Percentiles rank a stretch among this genome's conserved stretches.
phyloP scores from a whole-genome alignment of 2,797 vertebrate species.

The Fratercula arctica region DNA sequence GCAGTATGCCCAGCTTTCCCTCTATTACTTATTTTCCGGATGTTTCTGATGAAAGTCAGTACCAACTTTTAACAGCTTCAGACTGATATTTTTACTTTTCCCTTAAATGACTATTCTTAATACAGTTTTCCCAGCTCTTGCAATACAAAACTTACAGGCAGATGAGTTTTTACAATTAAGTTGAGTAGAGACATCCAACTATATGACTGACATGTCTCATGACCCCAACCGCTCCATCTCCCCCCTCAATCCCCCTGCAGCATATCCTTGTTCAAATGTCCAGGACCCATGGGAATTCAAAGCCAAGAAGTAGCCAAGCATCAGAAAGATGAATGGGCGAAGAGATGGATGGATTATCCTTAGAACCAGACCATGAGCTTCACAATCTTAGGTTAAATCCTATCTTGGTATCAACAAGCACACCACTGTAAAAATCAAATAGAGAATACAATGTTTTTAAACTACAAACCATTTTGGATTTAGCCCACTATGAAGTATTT shows the following conservation, averaged over 20 bases:
- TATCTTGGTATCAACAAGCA: not conserved
- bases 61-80: not conserved
- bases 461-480: not conserved
- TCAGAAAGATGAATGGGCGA: not conserved
- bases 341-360: not conserved
- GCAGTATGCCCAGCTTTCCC: not conserved
- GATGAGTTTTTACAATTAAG: not conserved
- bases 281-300: not conserved
- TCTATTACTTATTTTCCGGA: not conserved
- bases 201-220: fast-evolving
- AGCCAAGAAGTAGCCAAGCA: not conserved
- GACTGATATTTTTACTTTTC: not conserved
- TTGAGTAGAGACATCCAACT: not conserved
- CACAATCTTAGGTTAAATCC: not conserved
- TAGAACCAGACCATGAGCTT: not conserved
- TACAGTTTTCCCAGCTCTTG: not conserved
- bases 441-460: not conserved
- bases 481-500: not conserved
- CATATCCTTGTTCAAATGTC: not conserved
- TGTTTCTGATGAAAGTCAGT: not conserved
- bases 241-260: fast-evolving
- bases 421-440: too few species aligned
- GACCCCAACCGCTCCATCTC: not conserved
- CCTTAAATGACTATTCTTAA: not conserved
- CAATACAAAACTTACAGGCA: not conserved